Base-by-base conservation (phyloP, 2,113 vertebrate genomes). In the Loxodonta africana region DNA sequence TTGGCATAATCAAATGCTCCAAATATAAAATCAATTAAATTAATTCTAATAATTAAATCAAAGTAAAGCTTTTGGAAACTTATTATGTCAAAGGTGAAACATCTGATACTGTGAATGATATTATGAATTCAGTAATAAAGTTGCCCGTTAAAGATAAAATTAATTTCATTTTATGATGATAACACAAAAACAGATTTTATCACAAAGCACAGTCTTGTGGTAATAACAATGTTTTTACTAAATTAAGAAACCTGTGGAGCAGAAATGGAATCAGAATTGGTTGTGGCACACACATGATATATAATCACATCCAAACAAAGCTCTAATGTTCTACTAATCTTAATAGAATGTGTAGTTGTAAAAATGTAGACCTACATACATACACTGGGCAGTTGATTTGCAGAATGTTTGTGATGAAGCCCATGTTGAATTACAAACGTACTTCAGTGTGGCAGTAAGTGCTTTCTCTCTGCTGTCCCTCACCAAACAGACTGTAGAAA, bases 1-100 rank as follows among this genome's bases (percentile, higher is more conserved):
- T 80, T 78, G 62, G 23, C 41, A 8, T 53, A 8, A 60, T 62
- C 65, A 94, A 82, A 86, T 63, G 9, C 62, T 91, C 91, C 44
- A 37, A 86, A 86, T 91, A 46, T 71, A 44, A 95, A 86, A 80
- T 71, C 63, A 62, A 74, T 86, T 85, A 88, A 76, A 88, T 88
- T 44, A 10, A 91, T 74, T 87, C 46, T 33, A 91, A 71, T 57
- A 73, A 44, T 33, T 18, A n/a, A 86, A 41, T 78, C 44, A 86
- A 65, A 60, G 20, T 82, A 71, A 71, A 95, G 65, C 26, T 62
- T 91, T 71, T 69, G 62, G 12, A 44, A 91, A 48, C 83, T 57
- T 84, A 69, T 71, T 83, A 65, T 41, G 25, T 78, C 18, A 91
- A 60, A 91, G 51, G 41, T 51, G 51, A 95, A 71, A 88, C 15